Base-by-base conservation (phyloP, 2,113 vertebrate genomes). In the Mesocricetus auratus region DNA sequence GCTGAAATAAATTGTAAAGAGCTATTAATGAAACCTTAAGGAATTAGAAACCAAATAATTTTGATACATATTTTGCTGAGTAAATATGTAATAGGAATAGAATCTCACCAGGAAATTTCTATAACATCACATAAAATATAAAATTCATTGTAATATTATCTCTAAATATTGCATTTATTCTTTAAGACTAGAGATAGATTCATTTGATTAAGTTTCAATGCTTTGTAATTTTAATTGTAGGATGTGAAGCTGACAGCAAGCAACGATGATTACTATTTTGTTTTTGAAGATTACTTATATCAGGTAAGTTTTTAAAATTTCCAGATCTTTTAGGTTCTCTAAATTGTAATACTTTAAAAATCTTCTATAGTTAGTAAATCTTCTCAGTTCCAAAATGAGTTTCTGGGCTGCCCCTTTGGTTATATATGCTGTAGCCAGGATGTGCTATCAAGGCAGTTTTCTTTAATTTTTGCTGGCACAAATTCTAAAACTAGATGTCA, bases 261-360 rank as follows among this genome's bases (percentile, higher is more conserved):
- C 97, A 99, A 99, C 0, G 99, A 99, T 89, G 99, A 99, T 98
- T 99, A 99, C 97, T 99, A 99, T 98, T 99, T 99, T 99, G 99
- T 99, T 90, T 99, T 99, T 99, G 99, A 99, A 98, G 99, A 99
- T 97, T 99, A 99, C 98, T 99, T 99, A 93, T 99, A 99, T 98
- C 99, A 99, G 99, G 99, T 99, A 98, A 94, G 98, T 98, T 95
- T 69, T 68, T 93, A 97, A 97, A 26, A n/a, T 95, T 26, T 77
- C 3, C 33, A 50, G 78, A 19, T 86, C 83, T n/a, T 97, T 97
- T 86, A 71, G 5, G 19, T 81, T 95, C 50, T 93, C 45, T 79
- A 78, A 91, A 36, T 92, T 64, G 71, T 47, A 10, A 81, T 83
- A 31, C 29, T 91, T 92, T 87, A 74, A 56, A 53, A 12, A 75